phyloP scores from a whole-genome alignment of 1,140 invertebrate genomes.

The Ephestia elutella region DNA sequence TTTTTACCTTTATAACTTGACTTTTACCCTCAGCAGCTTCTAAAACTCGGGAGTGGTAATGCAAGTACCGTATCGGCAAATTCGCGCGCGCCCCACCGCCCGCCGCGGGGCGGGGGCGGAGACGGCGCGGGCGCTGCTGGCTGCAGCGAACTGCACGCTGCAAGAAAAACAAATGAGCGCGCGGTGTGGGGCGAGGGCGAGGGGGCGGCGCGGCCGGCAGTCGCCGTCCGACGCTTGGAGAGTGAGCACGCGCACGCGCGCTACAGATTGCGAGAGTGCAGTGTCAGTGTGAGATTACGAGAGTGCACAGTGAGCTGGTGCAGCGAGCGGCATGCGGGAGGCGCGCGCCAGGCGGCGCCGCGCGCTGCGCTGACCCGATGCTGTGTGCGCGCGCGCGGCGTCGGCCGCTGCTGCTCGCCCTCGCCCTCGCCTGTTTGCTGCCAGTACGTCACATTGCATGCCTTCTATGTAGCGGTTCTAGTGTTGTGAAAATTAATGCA shows the following conservation, averaged over 20 bases:
- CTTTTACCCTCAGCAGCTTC: not conserved
- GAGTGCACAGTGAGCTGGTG: conserved; percentile 20
- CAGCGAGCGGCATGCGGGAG: conserved; percentile 35
- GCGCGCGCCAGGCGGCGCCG: conserved; percentile 42
- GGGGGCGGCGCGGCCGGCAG: conserved; percentile 40
- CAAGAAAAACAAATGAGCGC: conserved; percentile 31
- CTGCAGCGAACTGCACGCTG: conserved; percentile 7
- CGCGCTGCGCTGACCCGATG: conserved; percentile 54
- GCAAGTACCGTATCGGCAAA: not conserved
- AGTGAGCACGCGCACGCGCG: conserved; percentile 30
- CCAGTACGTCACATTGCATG: conserved; percentile 35
- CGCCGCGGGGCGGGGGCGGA: conserved; percentile 11
- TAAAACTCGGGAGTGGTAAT: not conserved
- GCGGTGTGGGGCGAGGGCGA: conserved; percentile 11
- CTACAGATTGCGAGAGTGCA: conserved; percentile 13
- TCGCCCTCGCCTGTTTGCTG: conserved; percentile 55
- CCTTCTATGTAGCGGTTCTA: too few species aligned
- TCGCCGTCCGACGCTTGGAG: conserved; percentile 39
- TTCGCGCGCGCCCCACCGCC: conserved; percentile 3
- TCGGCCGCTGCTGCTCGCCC: conserved; percentile 54
- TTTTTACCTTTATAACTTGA: not conserved
- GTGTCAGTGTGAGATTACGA: conserved; percentile 5
- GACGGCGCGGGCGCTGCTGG: conserved; percentile 7
- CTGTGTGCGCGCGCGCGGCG: conserved; percentile 38
- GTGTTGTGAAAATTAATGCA: too few species aligned